Conservation (phyloP, 2,888 invertebrate genomes). For the Scaptomyza cyrtandrae region DNA sequence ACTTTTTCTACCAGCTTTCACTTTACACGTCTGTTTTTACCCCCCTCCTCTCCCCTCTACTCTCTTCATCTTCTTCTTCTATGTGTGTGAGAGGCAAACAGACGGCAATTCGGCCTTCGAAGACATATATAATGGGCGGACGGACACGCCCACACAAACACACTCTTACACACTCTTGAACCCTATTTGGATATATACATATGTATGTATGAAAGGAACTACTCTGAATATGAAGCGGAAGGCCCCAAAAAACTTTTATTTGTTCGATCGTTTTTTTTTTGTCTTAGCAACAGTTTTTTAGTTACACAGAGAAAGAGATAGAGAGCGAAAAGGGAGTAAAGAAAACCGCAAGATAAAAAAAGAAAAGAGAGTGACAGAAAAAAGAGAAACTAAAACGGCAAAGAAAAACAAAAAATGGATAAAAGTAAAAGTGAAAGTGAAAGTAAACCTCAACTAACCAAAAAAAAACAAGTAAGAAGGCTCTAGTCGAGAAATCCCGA, state of each 20-base stretch:
- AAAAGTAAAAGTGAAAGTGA: neutral
- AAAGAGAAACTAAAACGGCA: neutral
- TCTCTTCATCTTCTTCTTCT: neutral
- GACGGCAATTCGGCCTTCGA: constrained; percentile 13
- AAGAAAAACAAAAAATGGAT: neutral
- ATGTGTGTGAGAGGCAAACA: neutral
- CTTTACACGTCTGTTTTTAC: constrained; percentile 45
- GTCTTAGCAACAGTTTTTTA: constrained; percentile 23
- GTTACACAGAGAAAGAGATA: constrained; percentile 13
- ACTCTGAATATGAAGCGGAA: constrained; percentile 3
- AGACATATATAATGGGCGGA: constrained; percentile 11
- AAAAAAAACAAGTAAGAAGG: too few relatives aligned
- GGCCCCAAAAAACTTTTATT: constrained; percentile 41
- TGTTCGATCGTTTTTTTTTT: constrained; percentile 2
- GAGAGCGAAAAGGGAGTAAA: constrained; percentile 1
- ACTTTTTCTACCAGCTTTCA: constrained; percentile 67
- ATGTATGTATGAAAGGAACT: constrained; percentile 9
- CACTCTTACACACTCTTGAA: neutral
- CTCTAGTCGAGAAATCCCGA: too few relatives aligned
- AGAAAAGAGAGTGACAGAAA: neutral
- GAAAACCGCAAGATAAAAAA: constrained; percentile 4
- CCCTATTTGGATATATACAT: constrained; percentile 22
- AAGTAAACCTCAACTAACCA: constrained; percentile 12
- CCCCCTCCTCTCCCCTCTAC: constrained; percentile 4
- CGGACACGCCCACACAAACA: constrained; percentile 1